Evolutionary conservation across 2,888 invertebrate genomes (phyloP).

Genomic region (Diplazon laetatorius): DNA sequence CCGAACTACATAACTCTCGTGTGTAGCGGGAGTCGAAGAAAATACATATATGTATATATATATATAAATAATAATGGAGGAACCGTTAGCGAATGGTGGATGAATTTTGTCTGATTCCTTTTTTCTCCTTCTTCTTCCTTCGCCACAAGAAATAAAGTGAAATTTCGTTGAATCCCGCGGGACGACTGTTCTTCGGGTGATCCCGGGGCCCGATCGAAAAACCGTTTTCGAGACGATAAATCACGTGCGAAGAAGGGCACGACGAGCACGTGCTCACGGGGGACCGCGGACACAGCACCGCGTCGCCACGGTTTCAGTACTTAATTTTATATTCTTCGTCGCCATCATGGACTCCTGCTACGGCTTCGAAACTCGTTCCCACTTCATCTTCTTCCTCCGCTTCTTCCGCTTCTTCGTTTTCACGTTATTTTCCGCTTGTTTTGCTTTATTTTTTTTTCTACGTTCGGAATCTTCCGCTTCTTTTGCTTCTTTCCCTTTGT

Average conservation of each 20-base stretch:
- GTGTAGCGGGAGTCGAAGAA: background rate
- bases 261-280: slow-evolving; percentile 60
- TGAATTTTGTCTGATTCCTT: background rate
- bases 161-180: slow-evolving; percentile 31
- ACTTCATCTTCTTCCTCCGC: slow-evolving; percentile 17
- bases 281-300: slow-evolving; percentile 54
- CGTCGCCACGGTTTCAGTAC: slow-evolving; percentile 38
- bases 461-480: no score
- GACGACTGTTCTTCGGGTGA: slow-evolving; percentile 26
- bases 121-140: no score
- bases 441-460: no score
- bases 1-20: background rate
- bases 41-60: no score
- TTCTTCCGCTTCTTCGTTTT: slow-evolving; percentile 27
- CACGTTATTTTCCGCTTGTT: no score
- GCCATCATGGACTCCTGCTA: no score
- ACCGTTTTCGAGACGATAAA: slow-evolving; percentile 61
- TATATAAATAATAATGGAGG: background rate
- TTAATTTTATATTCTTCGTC: slow-evolving; percentile 22
- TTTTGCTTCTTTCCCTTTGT: no score
- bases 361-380: no score
- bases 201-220: slow-evolving; percentile 60
- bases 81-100: background rate
- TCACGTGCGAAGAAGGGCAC: slow-evolving; percentile 53
- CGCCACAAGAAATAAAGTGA: slow-evolving; percentile 30